Evolutionary conservation across 2,888 invertebrate species (phyloP).

Genomic region (Nebria brevicollis): DNA sequence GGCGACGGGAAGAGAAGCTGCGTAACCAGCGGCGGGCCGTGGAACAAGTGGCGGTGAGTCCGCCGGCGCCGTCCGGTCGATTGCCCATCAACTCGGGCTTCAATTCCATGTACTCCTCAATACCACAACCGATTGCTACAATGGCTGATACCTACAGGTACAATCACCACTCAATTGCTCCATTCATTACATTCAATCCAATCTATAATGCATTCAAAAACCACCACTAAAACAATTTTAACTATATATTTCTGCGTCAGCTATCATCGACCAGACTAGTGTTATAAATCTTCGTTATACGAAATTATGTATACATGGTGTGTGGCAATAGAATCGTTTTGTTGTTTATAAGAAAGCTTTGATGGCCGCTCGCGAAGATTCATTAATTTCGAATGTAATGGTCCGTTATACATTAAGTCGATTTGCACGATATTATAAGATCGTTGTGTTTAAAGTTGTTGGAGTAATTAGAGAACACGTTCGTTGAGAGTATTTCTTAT

Average conservation of each 20-base stretch:
- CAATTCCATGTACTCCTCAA: conserved; percentile 94
- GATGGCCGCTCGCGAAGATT: conserved; percentile 55
- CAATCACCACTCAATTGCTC: conserved; percentile 51
- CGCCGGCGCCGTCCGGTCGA: conserved; percentile 70
- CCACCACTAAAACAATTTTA: too few relatives aligned
- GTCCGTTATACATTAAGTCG: conserved; percentile 57
- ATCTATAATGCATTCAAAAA: too few relatives aligned
- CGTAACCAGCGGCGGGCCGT: conserved; percentile 86
- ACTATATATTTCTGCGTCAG: too few relatives aligned
- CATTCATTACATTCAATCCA: too few relatives aligned
- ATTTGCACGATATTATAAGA: conserved; percentile 52
- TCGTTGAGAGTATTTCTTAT: not conserved
- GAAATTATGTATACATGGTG: too few relatives aligned
- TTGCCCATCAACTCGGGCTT: conserved; percentile 86
- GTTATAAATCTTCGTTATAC: too few relatives aligned
- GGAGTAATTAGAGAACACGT: conserved; percentile 48
- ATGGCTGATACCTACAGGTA: conserved; percentile 91
- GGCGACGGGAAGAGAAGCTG: conserved; percentile 98
- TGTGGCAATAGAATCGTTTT: conserved; percentile 2
- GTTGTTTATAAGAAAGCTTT: conserved; percentile 28
- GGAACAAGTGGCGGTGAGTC: conserved; percentile 67
- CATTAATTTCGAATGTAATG: conserved; percentile 69
- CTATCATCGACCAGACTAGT: too few relatives aligned
- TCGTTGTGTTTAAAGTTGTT: conserved; percentile 50
- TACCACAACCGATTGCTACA: conserved; percentile 93